Percentiles rank a stretch among this genome's conserved stretches.
phyloP scores from a whole-genome alignment of 2,797 vertebrate species.

The Lemur catta region DNA sequence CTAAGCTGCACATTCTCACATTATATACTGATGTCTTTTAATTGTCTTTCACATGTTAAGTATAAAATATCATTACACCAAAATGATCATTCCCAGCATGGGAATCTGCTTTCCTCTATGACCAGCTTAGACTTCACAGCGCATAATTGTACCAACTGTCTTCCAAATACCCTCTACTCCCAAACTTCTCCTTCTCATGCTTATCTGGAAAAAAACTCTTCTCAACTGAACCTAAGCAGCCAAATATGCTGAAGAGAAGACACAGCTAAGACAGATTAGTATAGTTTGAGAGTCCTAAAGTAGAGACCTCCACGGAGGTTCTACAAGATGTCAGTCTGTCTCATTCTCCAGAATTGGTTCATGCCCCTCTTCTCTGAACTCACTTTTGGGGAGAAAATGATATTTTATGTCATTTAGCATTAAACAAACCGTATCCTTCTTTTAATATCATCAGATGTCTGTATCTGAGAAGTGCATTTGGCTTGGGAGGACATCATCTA shows the following conservation, averaged over 20 bases:
- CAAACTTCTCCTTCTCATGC: not conserved
- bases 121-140: not conserved
- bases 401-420: not conserved
- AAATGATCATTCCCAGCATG: not conserved
- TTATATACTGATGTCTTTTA: not conserved
- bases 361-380: not conserved
- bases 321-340: not conserved
- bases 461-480: not conserved
- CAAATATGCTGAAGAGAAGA: not conserved
- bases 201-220: not conserved
- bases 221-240: not conserved
- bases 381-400: not conserved
- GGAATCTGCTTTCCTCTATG: not conserved
- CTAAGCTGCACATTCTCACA: not conserved
- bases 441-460: not conserved
- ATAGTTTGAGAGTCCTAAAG: not conserved
- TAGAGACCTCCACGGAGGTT: not conserved
- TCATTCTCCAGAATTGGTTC: not conserved
- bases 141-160: not conserved
- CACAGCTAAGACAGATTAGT: not conserved
- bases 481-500: not conserved
- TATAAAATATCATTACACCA: not conserved
- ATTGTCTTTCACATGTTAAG: not conserved
- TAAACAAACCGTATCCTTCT: not conserved
- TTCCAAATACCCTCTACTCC: not conserved